Conservation (phyloP, 2,113 vertebrate genomes). For the Rhadina sibilatrix region DNA sequence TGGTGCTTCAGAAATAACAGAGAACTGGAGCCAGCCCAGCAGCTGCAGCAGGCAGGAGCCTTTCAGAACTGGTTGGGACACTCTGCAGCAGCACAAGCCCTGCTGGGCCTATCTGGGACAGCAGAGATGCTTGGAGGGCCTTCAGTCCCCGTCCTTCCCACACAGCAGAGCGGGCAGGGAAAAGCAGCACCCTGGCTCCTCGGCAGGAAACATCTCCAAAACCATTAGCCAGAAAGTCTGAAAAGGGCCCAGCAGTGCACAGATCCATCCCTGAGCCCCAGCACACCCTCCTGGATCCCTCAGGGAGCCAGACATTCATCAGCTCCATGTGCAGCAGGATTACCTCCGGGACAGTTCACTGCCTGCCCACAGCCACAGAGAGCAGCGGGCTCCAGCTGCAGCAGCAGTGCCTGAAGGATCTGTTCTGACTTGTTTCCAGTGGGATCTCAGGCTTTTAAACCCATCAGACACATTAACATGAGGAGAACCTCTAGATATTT, state of each 20-base stretch:
- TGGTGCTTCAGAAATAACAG: not conserved
- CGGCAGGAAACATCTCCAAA: not conserved
- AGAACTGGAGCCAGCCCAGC: not conserved
- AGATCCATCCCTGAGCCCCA: not conserved
- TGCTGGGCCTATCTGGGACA: not conserved
- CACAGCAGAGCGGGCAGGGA: fast-evolving
- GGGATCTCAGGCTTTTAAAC: not conserved
- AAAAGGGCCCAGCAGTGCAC: not conserved
- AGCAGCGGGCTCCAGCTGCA: not conserved
- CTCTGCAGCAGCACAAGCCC: not conserved
- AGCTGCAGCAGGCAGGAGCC: not conserved
- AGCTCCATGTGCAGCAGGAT: fast-evolving
- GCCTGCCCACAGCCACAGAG: not conserved
- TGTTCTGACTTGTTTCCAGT: not conserved
- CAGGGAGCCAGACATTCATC: not conserved
- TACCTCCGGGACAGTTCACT: fast-evolving
- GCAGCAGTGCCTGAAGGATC: not conserved
- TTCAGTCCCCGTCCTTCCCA: not conserved
- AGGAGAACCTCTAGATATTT: constrained; percentile 1
- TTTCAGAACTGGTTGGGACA: not conserved
- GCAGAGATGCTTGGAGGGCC: not conserved
- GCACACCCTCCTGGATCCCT: not conserved
- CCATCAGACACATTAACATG: not conserved
- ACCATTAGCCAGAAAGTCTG: not conserved
- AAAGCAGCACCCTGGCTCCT: not conserved